These are phyloP conservation scores for Menidia beryllina DNA, from an alignment of 2,113 vertebrate genomes.

Conservation along the genomic window DNA sequence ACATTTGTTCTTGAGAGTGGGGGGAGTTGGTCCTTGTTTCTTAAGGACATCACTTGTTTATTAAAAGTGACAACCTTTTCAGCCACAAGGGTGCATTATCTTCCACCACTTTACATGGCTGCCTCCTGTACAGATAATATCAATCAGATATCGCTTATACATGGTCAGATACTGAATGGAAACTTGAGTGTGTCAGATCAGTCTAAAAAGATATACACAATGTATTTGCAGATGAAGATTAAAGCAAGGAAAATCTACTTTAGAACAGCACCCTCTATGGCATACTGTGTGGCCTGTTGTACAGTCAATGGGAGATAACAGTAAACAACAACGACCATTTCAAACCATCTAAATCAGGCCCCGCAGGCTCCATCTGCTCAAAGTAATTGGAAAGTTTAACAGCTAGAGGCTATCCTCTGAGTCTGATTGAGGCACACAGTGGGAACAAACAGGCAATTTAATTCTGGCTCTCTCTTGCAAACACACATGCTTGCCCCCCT, in stretches of 20 bases:
- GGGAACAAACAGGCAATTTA: slow-evolving; percentile 71
- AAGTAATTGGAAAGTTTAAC: slow-evolving; percentile 79
- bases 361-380: slow-evolving; percentile 68
- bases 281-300: slow-evolving; percentile 25
- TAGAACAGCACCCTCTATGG: slow-evolving; percentile 9
- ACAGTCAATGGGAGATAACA: slow-evolving; percentile 60
- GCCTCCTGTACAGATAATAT: slow-evolving; percentile 9
- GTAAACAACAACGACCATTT: slow-evolving; percentile 74
- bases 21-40: slow-evolving; percentile 14
- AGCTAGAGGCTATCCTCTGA: slow-evolving; percentile 61
- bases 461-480: slow-evolving; percentile 25
- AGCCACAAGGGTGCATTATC: slow-evolving; percentile 6
- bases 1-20: slow-evolving; percentile 25
- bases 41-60: slow-evolving; percentile 9
- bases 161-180: slow-evolving; percentile 5
- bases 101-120: slow-evolving; percentile 1
- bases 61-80: slow-evolving; percentile 11
- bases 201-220: not conserved
- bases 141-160: slow-evolving; percentile 6
- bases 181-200: not conserved
- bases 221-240: slow-evolving; percentile 5
- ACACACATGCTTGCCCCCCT: not conserved
- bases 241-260: slow-evolving; percentile 16
- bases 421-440: slow-evolving; percentile 65
- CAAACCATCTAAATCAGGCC: slow-evolving; percentile 55